Conservation (phyloP, 2,113 vertebrate genomes). For the Lophochroa leadbeateri region DNA sequence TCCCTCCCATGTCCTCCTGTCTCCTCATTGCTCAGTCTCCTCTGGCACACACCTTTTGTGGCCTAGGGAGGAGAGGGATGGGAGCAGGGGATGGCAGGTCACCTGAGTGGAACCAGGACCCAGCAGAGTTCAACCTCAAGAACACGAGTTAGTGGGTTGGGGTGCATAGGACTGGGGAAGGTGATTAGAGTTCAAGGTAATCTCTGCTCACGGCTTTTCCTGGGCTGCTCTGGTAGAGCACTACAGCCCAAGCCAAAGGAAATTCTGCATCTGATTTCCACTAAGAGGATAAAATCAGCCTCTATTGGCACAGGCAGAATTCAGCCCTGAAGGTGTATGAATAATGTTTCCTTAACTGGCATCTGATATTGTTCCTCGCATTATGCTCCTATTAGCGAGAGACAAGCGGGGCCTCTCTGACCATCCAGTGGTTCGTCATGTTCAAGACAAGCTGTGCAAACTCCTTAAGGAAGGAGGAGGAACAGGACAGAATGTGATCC, state of each 20-base stretch:
- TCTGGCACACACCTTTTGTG: background rate
- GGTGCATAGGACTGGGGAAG: background rate
- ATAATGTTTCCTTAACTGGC: background rate
- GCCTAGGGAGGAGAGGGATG: background rate
- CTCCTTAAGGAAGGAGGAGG: background rate
- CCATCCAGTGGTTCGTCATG: rapidly evolving
- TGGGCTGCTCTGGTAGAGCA: background rate
- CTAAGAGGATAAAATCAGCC: background rate
- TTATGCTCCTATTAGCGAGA: rapidly evolving
- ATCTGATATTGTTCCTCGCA: background rate
- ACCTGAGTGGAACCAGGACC: background rate
- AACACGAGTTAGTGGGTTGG: background rate
- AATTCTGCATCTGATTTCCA: background rate
- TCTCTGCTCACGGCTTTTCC: background rate
- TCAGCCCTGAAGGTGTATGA: background rate
- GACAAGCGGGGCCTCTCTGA: background rate
- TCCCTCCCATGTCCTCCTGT: background rate
- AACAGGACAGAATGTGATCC: background rate
- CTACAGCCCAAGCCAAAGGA: background rate
- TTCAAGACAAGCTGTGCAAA: background rate
- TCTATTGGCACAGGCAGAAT: background rate
- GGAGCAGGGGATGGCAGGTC: background rate
- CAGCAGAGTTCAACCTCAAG: background rate
- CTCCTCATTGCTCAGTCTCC: background rate
- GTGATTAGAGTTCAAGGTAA: background rate